Percentiles rank a stretch among this genome's conserved stretches.
phyloP scores from a whole-genome alignment of 2,113 vertebrate species.

The Heptranchias perlo region DNA sequence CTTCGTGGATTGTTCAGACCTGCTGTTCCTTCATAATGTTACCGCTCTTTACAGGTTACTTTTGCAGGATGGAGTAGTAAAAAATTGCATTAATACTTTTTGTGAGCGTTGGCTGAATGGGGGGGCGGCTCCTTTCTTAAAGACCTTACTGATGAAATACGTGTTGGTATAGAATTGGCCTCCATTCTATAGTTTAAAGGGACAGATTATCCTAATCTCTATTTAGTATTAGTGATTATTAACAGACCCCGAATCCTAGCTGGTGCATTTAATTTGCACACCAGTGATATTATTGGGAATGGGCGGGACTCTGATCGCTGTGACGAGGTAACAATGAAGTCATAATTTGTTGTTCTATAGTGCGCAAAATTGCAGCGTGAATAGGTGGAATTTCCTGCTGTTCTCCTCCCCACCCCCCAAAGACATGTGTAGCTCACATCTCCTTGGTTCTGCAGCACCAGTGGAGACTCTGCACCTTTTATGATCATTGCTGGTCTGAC shows the following conservation, averaged over 20 bases:
- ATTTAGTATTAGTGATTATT: not conserved
- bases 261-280: slow-evolving; percentile 1
- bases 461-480: not conserved
- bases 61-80: not conserved
- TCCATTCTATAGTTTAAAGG: not conserved
- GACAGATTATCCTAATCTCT: not conserved
- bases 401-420: not conserved
- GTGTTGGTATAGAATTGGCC: not conserved
- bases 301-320: not conserved
- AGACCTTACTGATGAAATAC: not conserved
- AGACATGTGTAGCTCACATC: not conserved
- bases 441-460: not conserved
- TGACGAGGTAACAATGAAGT: not conserved
- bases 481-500: not conserved
- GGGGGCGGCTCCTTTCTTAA: not conserved
- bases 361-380: not conserved
- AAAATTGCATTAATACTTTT: not conserved
- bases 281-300: not conserved
- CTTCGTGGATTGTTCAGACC: not conserved
- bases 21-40: not conserved
- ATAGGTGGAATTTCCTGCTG: not conserved
- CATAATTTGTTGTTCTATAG: not conserved
- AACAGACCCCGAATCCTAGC: not conserved
- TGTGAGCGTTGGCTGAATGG: not conserved
- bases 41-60: not conserved